Evolutionary conservation across 2,797 vertebrate genomes (phyloP), one percentile per base, ranked within the genome.

Genomic region (Myiotriccus ornatus): DNA sequence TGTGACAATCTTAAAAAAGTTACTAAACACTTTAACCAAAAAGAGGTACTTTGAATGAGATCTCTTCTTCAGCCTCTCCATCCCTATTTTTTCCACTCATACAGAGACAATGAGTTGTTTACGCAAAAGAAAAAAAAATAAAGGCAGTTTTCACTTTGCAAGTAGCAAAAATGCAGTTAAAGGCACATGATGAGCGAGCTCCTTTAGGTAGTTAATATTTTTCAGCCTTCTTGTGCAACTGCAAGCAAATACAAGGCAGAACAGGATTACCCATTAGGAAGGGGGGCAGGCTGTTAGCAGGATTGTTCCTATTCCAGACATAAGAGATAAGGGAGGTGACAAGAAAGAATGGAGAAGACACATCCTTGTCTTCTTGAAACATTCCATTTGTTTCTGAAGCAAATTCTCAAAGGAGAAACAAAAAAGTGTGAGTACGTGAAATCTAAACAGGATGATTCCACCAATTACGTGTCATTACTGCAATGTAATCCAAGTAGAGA

Each of bases 331-430:
- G 60, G 60, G 12, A 69, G 39, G 16, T 43, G 39, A 91, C 11
- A 16, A 60, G 14, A 64, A 87, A 18, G 60, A 95, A 62, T 19
- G 43, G n/a, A 85, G 57, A 73, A 28, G 65, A 91, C 57, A 75
- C 53, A 82, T 74, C 95, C 44, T 81, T 95, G 39, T 78, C 49
- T 37, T 74, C 59, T 82, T 81, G 34, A 76, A 69, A 62, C 67
- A 89, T 87, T 82, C 60, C 56, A 75, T 91, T 87, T 84, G 46
- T 62, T 93, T 83, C 60, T 85, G 65, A 94, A 87, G 30, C 34
- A 92, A 92, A 34, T 35, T 87, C 57, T 65, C 53, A 73, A 88
- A 73, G 57, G 12, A 46, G 28, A 8, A 57, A 60, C 30, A 24
- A 65, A 82, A 55, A 87, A 56, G 14, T n/a, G 30, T 34, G 35